phyloP scores from a whole-genome alignment of 30 jellyfish, hydroid and myxozoan species.

The Cassiopea xamachana region DNA sequence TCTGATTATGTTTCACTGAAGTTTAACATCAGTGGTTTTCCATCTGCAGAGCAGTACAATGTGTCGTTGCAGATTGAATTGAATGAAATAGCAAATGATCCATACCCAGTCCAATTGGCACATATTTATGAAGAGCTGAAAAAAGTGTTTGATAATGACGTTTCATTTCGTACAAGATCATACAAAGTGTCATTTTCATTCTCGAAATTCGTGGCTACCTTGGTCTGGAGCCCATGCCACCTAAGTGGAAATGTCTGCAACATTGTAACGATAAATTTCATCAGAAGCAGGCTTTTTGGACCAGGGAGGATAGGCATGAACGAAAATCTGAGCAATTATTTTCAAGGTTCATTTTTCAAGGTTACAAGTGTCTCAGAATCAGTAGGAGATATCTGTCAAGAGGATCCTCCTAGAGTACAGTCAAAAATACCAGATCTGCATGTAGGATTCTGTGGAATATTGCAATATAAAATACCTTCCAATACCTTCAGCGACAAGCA shows the following conservation, averaged over 20 bases:
- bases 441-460: slow-evolving; percentile 75
- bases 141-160: slow-evolving; percentile 45
- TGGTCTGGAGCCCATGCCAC: slow-evolving; percentile 84
- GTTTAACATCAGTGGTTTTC: slow-evolving; percentile 24
- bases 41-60: slow-evolving; percentile 56
- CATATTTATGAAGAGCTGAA: slow-evolving; percentile 4
- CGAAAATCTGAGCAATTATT: slow-evolving; percentile 1
- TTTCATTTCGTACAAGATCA: slow-evolving; percentile 56
- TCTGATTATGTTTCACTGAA: slow-evolving; percentile 10
- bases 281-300: slow-evolving; percentile 41
- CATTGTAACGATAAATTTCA: slow-evolving; percentile 10
- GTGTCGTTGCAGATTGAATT: slow-evolving; percentile 58
- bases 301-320: slow-evolving; percentile 48
- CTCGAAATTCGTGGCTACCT: slow-evolving; percentile 14
- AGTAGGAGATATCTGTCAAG: slow-evolving; percentile 54
- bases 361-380: slow-evolving; percentile 50
- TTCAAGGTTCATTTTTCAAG: slow-evolving; percentile 17
- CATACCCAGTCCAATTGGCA: slow-evolving; percentile 64
- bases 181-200: slow-evolving; percentile 38
- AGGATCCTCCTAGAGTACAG: slow-evolving; percentile 62
- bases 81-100: slow-evolving; percentile 5
- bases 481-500: slow-evolving; percentile 78
- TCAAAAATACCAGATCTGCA: slow-evolving; percentile 39
- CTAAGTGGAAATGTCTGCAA: slow-evolving; percentile 54
- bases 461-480: slow-evolving; percentile 75